Evolutionary conservation across 2,113 vertebrate genomes (phyloP).

Genomic region (Pithys albifrons): DNA sequence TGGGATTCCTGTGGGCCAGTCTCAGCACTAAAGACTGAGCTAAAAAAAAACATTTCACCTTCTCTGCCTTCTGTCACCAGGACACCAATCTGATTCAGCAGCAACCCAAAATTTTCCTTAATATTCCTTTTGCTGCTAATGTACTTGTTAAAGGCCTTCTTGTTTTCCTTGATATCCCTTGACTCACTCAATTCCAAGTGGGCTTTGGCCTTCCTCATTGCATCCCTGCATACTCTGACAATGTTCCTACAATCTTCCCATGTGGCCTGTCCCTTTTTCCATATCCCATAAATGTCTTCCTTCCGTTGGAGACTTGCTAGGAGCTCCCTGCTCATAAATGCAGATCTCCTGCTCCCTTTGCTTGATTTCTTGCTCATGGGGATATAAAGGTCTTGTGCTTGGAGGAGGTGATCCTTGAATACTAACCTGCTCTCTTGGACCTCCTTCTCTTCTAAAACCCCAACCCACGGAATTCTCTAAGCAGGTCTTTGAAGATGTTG

Average conservation of each 20-base stretch:
- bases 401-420: background rate
- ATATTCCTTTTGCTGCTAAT: background rate
- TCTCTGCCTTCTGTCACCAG: background rate
- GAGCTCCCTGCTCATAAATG: background rate
- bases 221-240: background rate
- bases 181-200: background rate
- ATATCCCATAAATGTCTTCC: background rate
- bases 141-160: background rate
- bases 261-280: background rate
- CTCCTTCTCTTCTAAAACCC: background rate
- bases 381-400: background rate
- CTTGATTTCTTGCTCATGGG: background rate
- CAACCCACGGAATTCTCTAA: background rate
- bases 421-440: background rate
- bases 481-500: background rate
- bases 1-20: background rate
- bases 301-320: background rate
- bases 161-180: background rate
- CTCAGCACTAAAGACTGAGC: background rate
- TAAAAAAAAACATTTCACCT: background rate
- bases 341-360: background rate
- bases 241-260: background rate
- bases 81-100: background rate
- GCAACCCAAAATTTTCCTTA: background rate
- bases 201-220: background rate